Evolutionary conservation across 2,888 invertebrate species (phyloP).

Genomic region (Archaeoteleia sp.): DNA sequence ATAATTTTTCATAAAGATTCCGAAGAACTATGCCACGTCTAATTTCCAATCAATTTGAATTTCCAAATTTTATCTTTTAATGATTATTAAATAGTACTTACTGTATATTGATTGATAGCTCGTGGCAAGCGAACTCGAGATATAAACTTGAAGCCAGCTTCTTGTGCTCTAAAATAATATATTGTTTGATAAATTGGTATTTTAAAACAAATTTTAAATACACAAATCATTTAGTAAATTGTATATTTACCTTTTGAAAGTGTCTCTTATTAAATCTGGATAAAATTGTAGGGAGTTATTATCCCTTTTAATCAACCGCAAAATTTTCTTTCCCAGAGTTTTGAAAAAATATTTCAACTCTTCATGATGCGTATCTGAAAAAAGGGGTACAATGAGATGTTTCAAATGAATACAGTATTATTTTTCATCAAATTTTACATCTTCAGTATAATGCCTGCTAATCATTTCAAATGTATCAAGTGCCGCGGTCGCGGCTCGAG

Average conservation of each 20-base stretch:
- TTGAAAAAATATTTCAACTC: conserved; percentile 82
- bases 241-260: conserved; percentile 76
- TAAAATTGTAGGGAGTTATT: conserved; percentile 78
- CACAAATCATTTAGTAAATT: not conserved
- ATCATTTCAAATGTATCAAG: too few species aligned
- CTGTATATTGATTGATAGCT: conserved; percentile 81
- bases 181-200: not conserved
- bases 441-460: too few species aligned
- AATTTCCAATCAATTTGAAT: too few species aligned
- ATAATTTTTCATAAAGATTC: too few species aligned
- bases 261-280: conserved; percentile 82
- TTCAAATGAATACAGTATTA: too few species aligned
- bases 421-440: too few species aligned
- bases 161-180: conserved; percentile 69
- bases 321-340: conserved; percentile 81
- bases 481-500: too few species aligned
- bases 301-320: conserved; percentile 80
- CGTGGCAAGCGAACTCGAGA: conserved; percentile 80
- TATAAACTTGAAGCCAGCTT: conserved; percentile 69
- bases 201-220: not conserved
- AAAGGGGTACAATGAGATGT: too few species aligned
- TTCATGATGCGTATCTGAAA: conserved; percentile 77
- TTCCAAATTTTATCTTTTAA: too few species aligned
- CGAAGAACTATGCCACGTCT: too few species aligned
- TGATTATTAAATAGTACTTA: conserved; percentile 65